These are phyloP conservation scores for Tenthredo distinguenda DNA, from an alignment of 2,888 invertebrate species.

Conservation along the genomic window DNA sequence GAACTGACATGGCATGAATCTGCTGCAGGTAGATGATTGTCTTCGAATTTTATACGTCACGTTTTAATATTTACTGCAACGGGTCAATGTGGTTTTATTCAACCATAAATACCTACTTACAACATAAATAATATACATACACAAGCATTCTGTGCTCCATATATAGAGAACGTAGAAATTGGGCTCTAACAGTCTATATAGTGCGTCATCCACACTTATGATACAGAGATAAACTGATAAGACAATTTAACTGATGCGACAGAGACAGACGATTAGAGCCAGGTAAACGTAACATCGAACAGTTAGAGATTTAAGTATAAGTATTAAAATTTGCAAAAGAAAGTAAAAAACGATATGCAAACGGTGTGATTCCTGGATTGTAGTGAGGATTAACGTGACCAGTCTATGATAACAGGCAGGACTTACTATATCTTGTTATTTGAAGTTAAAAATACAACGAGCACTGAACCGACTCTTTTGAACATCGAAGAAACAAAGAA, in stretches of 20 bases:
- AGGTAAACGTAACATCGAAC: constrained; percentile 74
- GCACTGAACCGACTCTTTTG: neutral
- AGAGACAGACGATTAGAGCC: constrained; percentile 64
- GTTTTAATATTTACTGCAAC: constrained; percentile 33
- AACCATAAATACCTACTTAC: constrained; percentile 74
- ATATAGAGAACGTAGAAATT: constrained; percentile 70
- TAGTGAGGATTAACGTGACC: neutral
- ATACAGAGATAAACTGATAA: constrained; percentile 33
- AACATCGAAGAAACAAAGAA: neutral
- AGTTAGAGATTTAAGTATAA: constrained; percentile 65
- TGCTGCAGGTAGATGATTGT: neutral
- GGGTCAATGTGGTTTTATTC: constrained; percentile 14
- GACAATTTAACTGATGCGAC: constrained; percentile 35
- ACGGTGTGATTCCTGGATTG: constrained; percentile 68
- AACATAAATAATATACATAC: constrained; percentile 77
- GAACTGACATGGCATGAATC: neutral
- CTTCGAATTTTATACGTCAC: neutral
- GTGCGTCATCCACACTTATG: constrained; percentile 46
- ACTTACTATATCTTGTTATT: neutral
- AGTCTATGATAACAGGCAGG: neutral
- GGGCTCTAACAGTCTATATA: constrained; percentile 65
- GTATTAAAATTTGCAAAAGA: constrained; percentile 71
- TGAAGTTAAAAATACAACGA: neutral
- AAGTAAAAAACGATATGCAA: constrained; percentile 69
- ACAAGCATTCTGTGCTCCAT: constrained; percentile 77